Evolutionary conservation across 2,888 invertebrate genomes (phyloP).

Genomic region (Rhagium mordax): DNA sequence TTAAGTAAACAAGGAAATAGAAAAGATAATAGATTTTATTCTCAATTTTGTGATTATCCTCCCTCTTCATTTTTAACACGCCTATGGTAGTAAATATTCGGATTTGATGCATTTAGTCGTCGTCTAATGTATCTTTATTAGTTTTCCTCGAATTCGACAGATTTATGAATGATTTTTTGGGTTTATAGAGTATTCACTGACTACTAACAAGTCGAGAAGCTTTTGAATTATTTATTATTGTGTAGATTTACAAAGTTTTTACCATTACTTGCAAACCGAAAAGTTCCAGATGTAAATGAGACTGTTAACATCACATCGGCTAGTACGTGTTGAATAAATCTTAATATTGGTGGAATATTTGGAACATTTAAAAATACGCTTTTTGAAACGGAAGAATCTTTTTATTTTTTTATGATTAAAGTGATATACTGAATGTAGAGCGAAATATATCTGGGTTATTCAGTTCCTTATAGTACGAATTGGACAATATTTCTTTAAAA

Average conservation of each 20-base stretch:
- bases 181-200: not conserved
- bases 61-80: not conserved
- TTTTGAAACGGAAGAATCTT: not conserved
- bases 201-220: not conserved
- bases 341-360: too few species aligned
- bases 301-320: not conserved
- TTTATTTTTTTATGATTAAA: not conserved
- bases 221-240: constrained; percentile 1
- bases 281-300: constrained; percentile 6
- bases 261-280: not conserved
- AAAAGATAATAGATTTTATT: too few species aligned
- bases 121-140: not conserved
- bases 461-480: too few species aligned
- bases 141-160: not conserved
- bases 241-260: constrained; percentile 7
- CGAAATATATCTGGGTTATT: too few species aligned
- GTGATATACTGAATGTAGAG: too few species aligned
- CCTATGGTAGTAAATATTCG: not conserved
- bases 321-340: constrained; percentile 8
- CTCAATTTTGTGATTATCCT: not conserved
- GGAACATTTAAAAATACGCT: not conserved
- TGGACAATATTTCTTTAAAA: too few species aligned
- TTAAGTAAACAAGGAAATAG: too few species aligned
- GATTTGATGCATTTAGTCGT: not conserved
- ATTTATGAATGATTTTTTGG: not conserved